Evolutionary conservation across 2,797 vertebrate genomes (phyloP).

Genomic region (Falco concolor): DNA sequence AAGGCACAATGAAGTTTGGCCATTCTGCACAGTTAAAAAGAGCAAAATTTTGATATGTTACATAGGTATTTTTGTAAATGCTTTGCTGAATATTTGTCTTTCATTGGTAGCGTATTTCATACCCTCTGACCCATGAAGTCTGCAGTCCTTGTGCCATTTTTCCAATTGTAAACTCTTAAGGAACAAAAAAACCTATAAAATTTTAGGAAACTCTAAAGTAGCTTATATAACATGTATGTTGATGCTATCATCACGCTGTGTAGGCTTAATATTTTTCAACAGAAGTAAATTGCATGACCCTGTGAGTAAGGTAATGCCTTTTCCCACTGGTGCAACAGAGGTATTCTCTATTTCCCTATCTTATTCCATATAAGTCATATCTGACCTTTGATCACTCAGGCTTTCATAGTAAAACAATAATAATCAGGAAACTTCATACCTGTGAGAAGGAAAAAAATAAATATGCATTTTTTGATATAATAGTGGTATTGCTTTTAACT

Average conservation of each 20-base stretch:
- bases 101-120: not conserved
- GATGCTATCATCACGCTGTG: not conserved
- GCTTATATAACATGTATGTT: not conserved
- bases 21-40: not conserved
- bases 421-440: not conserved
- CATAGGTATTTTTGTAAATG: not conserved
- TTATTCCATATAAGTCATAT: rapidly evolving
- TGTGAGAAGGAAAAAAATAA: not conserved
- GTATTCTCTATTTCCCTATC: not conserved
- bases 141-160: not conserved
- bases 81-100: not conserved
- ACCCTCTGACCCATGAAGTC: not conserved
- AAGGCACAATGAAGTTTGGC: not conserved
- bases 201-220: not conserved
- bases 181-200: not conserved
- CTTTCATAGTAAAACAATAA: not conserved
- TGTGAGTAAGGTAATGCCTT: not conserved
- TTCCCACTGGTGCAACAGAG: not conserved
- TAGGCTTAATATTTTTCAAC: not conserved
- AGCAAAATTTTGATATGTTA: not conserved
- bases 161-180: not conserved
- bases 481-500: not conserved
- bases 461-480: rapidly evolving
- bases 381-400: not conserved
- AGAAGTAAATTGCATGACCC: not conserved